Percentiles rank a stretch among this genome's conserved stretches.
These are phyloP conservation scores for Hemicordylus capensis DNA, from an alignment of 2,113 vertebrate genomes.

Conservation along the genomic window DNA sequence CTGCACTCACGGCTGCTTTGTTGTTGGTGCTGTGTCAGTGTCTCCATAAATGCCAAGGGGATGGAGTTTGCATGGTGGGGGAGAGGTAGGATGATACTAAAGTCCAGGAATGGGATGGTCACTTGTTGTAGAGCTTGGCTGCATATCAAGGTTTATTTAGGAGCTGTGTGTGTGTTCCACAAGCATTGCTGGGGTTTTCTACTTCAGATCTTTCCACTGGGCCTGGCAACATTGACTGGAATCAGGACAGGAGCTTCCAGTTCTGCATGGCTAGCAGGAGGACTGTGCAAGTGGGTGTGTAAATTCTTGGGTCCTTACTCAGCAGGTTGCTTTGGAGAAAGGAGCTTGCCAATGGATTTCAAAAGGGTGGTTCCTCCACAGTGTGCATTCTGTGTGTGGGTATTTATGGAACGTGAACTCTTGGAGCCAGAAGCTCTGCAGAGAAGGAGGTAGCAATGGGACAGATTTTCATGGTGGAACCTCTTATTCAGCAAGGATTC, in stretches of 20 bases:
- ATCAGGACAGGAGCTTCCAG: not conserved
- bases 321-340: not conserved
- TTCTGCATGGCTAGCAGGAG: not conserved
- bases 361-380: not conserved
- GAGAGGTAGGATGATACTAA: not conserved
- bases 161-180: not conserved
- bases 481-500: not conserved
- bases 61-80: not conserved
- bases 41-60: not conserved
- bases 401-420: not conserved
- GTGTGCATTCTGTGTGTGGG: not conserved
- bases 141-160: not conserved
- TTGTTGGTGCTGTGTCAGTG: conserved; percentile 1
- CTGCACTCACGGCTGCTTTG: not conserved
- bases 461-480: not conserved
- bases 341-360: not conserved
- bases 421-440: not conserved
- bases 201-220: conserved; percentile 10
- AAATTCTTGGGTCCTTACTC: not conserved
- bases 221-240: not conserved
- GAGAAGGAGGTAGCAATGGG: not conserved
- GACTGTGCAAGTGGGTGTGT: not conserved
- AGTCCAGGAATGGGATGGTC: not conserved
- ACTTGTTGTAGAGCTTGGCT: not conserved
- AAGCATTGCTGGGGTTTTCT: not conserved